Conservation (phyloP, 1,140 invertebrate species). For the Archegozetes longisetosus region DNA sequence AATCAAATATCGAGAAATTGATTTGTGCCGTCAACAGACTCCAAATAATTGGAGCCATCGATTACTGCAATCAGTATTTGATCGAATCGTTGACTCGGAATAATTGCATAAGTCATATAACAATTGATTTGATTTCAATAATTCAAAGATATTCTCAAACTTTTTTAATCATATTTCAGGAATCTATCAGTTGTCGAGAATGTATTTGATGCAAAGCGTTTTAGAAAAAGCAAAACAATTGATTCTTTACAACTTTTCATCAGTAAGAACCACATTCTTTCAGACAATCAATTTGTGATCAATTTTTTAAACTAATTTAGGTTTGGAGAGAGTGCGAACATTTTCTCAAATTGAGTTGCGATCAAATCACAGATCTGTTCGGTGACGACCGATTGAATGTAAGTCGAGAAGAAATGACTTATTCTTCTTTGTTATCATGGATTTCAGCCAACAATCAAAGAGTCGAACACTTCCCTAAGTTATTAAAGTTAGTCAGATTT, state of each 20-base stretch:
- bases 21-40: slow-evolving; percentile 44
- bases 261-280: slow-evolving; percentile 22
- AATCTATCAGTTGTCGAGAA: slow-evolving; percentile 3
- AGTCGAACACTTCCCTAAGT: neutral
- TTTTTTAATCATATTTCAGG: slow-evolving; percentile 1
- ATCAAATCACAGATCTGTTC: neutral
- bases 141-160: slow-evolving; percentile 42
- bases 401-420: neutral
- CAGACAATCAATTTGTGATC: neutral
- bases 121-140: slow-evolving; percentile 48
- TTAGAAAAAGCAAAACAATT: slow-evolving; percentile 35
- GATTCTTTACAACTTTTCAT: slow-evolving; percentile 25
- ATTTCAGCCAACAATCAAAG: neutral
- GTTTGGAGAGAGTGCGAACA: neutral
- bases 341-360: neutral
- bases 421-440: neutral
- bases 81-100: slow-evolving; percentile 36
- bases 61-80: slow-evolving; percentile 43
- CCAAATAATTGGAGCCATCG: slow-evolving; percentile 42
- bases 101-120: slow-evolving; percentile 46
- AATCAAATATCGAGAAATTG: slow-evolving; percentile 42
- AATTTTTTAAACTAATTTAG: neutral
- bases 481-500: slow-evolving; percentile 3
- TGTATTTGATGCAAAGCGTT: slow-evolving; percentile 29
- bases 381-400: slow-evolving; percentile 1